Evolutionary conservation across 1,140 invertebrate species (phyloP), one percentile per base, ranked within the genome.

Genomic region (Diabrotica undecimpunctata): DNA sequence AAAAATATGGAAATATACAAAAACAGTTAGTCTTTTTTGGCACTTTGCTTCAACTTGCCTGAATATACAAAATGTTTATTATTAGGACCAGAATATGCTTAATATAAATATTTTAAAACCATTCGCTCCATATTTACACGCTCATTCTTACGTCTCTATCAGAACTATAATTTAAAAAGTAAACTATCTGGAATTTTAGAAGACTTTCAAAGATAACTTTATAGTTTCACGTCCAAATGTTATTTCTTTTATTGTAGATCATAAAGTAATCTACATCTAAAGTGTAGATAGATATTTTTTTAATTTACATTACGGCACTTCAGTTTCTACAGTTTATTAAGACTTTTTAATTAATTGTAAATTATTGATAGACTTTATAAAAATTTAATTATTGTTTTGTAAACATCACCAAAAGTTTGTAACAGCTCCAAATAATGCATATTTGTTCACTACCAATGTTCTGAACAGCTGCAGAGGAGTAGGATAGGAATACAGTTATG

Each of bases 61-160:
- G 41, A 46, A 46, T 46, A 46, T 46, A 46, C 41, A 46, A 46
- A 46, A 46, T 46, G 41, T 46, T n/a, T 46, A 46, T 46, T 46
- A 46, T 46, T 46, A 46, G 41, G n/a, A 46, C n/a, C 41, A 46
- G 41, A 46, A 5, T 46, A 46, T n/a, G n/a, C n/a, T 46, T 46
- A 8, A 46, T 46, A 46, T 46, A 46, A 46, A 46, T 46, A 46
- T 46, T 10, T 46, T 46, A 46, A 46, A 46, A 46, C 41, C 41
- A 46, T n/a, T 46, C 41, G 6, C n/a, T 2, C n/a, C 41, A n/a
- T 46, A 46, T 46, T 46, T 46, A 46, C 41, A 46, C n/a, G 41
- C 5, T 46, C n/a, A 8, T n/a, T 46, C n/a, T 46, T 46, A n/a
- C 41, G 3, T 46, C n/a, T 46, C 41, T 10, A 8, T 46, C n/a